These are phyloP conservation scores for Xiphophorus birchmanni DNA, from an alignment of 2,797 vertebrate genomes.

Conservation along the genomic window DNA sequence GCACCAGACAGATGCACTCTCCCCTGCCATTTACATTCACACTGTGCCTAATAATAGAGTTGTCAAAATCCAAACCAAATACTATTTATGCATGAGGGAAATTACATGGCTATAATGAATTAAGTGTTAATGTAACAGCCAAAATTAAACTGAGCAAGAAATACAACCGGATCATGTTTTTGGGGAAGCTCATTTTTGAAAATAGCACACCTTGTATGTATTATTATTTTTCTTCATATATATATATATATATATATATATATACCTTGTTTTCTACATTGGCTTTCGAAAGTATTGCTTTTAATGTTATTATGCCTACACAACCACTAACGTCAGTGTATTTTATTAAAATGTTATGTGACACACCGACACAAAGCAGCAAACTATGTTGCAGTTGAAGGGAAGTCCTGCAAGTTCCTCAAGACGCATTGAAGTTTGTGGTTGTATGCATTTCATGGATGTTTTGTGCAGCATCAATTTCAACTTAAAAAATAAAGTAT, in stretches of 20 bases:
- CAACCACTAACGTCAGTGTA: background rate
- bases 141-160: slow-evolving; percentile 29
- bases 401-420: background rate
- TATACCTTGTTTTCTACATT: background rate
- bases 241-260: too few species aligned
- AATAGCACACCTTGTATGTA: background rate
- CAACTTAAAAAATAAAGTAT: background rate
- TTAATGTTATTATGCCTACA: background rate
- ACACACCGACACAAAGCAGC: background rate
- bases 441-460: background rate
- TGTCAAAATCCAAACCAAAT: slow-evolving; percentile 68
- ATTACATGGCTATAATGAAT: slow-evolving; percentile 39
- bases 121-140: slow-evolving; percentile 40
- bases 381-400: background rate
- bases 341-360: background rate
- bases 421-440: background rate
- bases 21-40: slow-evolving; percentile 43
- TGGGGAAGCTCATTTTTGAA: slow-evolving; percentile 36
- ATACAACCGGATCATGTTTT: slow-evolving; percentile 17
- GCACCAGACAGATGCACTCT: background rate
- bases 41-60: slow-evolving; percentile 67
- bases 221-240: background rate
- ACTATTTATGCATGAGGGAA: slow-evolving; percentile 55
- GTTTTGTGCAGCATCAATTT: background rate
- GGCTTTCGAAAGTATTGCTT: background rate